phyloP scores from a whole-genome alignment of 2,888 invertebrate species.

The Vannuccia rotundouncinata region DNA sequence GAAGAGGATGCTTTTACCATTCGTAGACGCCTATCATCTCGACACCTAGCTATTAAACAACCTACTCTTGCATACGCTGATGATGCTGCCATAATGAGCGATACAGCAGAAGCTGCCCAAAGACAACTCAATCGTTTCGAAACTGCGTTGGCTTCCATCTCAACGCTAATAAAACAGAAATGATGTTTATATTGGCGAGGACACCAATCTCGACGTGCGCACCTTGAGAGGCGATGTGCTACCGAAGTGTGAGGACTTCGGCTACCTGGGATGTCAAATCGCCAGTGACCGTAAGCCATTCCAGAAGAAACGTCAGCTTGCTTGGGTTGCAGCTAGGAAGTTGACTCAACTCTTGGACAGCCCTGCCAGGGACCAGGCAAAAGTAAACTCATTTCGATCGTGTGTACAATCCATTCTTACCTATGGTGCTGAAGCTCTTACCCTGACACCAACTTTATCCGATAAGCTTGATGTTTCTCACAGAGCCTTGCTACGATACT shows the following conservation, averaged over 20 bases:
- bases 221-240: neutral
- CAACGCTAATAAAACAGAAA: too few relatives aligned
- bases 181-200: too few relatives aligned
- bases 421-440: constrained; percentile 11
- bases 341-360: neutral
- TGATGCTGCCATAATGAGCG: neutral
- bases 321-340: neutral
- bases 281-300: neutral
- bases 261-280: constrained; percentile 4
- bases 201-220: too few relatives aligned
- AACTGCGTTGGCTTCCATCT: too few relatives aligned
- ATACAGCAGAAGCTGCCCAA: neutral
- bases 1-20: neutral
- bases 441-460: neutral
- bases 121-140: neutral
- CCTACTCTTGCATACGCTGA: neutral
- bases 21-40: neutral
- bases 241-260: neutral
- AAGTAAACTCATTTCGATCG: neutral
- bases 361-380: constrained; percentile 15
- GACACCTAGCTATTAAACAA: neutral
- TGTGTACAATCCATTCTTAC: neutral
- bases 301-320: constrained; percentile 6
- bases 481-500: constrained; percentile 51
- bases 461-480: neutral